Evolutionary conservation across 2,797 vertebrate species (phyloP), one percentile per base, ranked within the genome.

Genomic region (Falco novaeseelandiae): DNA sequence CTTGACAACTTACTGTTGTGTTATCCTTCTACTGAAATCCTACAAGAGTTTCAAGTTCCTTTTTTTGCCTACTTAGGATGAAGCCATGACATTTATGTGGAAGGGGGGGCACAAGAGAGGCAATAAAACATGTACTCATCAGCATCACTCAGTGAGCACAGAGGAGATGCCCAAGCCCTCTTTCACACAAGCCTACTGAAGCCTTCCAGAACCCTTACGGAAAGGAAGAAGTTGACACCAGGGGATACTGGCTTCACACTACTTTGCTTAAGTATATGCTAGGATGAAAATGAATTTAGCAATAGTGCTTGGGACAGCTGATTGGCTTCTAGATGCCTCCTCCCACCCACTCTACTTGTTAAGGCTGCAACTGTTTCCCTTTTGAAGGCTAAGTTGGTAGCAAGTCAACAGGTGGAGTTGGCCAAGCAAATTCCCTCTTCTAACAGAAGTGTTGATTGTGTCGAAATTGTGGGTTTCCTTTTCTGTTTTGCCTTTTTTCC

Each of bases 11-110:
- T 54, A 32, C 4, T 61, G 16, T 62, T 74, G 23, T 48, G 66
- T 78, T 86, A 79, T 63, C 63, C 2, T 82, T 91, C 83, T 87
- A 66, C 70, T 80, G 58, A 90, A 94, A 86, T 89, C 67, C 87
- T 87, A n/a, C 6, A 42, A 42, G 44, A 55, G 14, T 77, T 85
- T 67, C 8, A 46, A 4, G 49, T 42, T 29, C 11, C 5, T 8
- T 46, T 70, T 52, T 73, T 82, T 36, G 3, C 4, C 44, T 73
- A 18, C 30, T 82, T 49, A 61, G 32, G 27, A 48, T 73, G 38
- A 77, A 26, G 21, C 18, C 30, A 44, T 80, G 32, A 10, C 19
- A 55, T 78, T 71, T 7, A 12, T 8, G 7, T 59, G 40, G 22
- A 80, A 67, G 7, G 19, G 10, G 9, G 4, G 4, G 21, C 27